Percentiles rank a stretch among this genome's conserved stretches.
Evolutionary conservation across 2,113 vertebrate genomes (phyloP).

Genomic region (Neomonachus schauinslandi): DNA sequence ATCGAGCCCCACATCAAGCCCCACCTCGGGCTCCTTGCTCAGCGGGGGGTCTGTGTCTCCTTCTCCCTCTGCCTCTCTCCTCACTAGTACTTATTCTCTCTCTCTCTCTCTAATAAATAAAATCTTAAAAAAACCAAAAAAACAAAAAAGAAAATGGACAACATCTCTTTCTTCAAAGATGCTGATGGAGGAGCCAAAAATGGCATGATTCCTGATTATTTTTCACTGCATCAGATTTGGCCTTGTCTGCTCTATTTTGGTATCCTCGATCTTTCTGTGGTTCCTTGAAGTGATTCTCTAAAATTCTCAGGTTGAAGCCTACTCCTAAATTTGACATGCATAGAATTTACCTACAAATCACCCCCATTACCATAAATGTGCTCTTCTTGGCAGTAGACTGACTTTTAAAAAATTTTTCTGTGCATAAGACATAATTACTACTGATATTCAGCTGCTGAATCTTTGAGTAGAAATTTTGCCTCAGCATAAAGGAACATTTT

Average conservation of each 20-base stretch:
- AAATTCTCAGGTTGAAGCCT: background rate
- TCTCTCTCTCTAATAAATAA: too few species aligned
- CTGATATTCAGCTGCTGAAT: background rate
- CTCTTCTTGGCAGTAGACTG: background rate
- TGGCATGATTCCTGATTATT: background rate
- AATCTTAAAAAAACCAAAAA: background rate
- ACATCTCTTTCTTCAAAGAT: background rate
- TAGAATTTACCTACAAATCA: background rate
- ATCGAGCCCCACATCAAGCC: too few species aligned
- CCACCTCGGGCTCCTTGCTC: too few species aligned
- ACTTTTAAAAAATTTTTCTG: background rate
- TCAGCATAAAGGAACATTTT: background rate
- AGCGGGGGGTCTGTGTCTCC: too few species aligned
- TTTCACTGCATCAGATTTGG: background rate
- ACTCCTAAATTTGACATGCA: background rate
- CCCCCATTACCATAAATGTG: background rate
- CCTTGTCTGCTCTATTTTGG: background rate
- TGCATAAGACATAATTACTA: background rate
- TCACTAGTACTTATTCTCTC: too few species aligned
- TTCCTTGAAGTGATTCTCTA: background rate
- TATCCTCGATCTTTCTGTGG: background rate
- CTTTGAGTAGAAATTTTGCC: background rate
- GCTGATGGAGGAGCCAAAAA: background rate
- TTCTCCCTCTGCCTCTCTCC: too few species aligned
- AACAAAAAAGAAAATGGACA: background rate